Evolutionary conservation across 53 echinoderm and acorn worm species (phyloP).

Genomic region (Paracentrotus lividus): DNA sequence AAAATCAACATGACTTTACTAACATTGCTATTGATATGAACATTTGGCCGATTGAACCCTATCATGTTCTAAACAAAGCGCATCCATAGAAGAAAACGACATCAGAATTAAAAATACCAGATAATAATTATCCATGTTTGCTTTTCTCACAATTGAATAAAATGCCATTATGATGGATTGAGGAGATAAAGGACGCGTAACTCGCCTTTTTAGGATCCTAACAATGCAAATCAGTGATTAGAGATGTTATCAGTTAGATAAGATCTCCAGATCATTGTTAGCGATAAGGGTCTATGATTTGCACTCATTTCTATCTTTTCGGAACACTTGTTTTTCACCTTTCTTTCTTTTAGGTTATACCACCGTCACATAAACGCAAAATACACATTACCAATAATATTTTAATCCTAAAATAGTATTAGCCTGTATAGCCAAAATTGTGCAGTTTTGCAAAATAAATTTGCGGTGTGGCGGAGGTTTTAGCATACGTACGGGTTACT

Average conservation of each 20-base stretch:
- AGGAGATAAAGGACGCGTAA: constrained; percentile 19
- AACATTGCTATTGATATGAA: neutral
- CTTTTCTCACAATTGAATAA: constrained; percentile 51
- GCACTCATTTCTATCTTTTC: neutral
- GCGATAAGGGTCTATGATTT: neutral
- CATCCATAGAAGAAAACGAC: neutral
- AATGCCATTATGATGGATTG: constrained; percentile 17
- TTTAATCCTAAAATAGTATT: too few relatives aligned
- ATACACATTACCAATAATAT: too few relatives aligned
- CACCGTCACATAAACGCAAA: too few relatives aligned
- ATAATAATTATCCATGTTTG: constrained; percentile 14
- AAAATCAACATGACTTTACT: neutral
- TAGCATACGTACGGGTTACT: too few relatives aligned
- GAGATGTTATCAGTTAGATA: constrained; percentile 50
- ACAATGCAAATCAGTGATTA: constrained; percentile 49
- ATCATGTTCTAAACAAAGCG: constrained; percentile 41
- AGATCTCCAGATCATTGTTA: constrained; percentile 13
- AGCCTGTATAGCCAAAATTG: too few relatives aligned
- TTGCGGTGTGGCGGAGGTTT: too few relatives aligned
- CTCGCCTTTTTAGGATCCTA: neutral
- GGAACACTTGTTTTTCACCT: neutral
- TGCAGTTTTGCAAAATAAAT: too few relatives aligned
- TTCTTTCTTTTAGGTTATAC: neutral
- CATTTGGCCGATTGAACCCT: constrained; percentile 38
- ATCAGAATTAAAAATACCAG: neutral